phyloP scores from a whole-genome alignment of 2,888 invertebrate genomes.

The Acrobasis suavella region DNA sequence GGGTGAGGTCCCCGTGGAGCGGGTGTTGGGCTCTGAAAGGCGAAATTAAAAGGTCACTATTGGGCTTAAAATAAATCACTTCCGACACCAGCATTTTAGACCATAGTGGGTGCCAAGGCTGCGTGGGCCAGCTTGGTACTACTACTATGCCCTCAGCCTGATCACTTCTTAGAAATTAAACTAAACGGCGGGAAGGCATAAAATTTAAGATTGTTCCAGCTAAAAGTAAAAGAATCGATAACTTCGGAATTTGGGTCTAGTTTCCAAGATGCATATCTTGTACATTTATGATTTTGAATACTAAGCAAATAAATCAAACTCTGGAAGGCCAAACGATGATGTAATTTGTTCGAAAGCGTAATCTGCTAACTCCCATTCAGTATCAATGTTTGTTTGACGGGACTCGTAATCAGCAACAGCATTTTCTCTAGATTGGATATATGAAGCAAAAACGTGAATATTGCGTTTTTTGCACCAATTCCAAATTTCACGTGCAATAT shows the following conservation, averaged over 20 bases:
- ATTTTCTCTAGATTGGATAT: conserved; percentile 25
- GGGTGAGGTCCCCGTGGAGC: conserved; percentile 28
- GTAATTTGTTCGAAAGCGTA: conserved; percentile 24
- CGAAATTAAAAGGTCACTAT: conserved; percentile 29
- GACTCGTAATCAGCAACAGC: conserved; percentile 29
- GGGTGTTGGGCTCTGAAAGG: conserved; percentile 34
- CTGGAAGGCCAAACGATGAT: conserved; percentile 24
- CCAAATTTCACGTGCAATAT: conserved; percentile 26
- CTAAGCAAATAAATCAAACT: conserved; percentile 29
- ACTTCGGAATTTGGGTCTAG: conserved; percentile 28
- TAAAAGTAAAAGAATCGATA: conserved; percentile 30
- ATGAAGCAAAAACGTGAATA: conserved; percentile 27
- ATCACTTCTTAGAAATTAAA: conserved; percentile 26
- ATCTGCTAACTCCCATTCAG: conserved; percentile 30
- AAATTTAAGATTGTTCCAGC: conserved; percentile 24
- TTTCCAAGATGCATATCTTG: conserved; percentile 32
- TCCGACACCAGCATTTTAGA: conserved; percentile 26
- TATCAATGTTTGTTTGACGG: conserved; percentile 22
- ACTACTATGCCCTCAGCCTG: conserved; percentile 34
- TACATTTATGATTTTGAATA: conserved; percentile 28
- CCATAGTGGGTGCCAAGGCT: conserved; percentile 36
- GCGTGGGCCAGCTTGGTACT: conserved; percentile 33
- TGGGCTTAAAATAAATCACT: conserved; percentile 29
- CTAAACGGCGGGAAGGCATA: conserved; percentile 30
- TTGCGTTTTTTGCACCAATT: conserved; percentile 28